These are phyloP conservation scores for Gobio gobio DNA, from an alignment of 2,113 vertebrate genomes.

Conservation along the genomic window DNA sequence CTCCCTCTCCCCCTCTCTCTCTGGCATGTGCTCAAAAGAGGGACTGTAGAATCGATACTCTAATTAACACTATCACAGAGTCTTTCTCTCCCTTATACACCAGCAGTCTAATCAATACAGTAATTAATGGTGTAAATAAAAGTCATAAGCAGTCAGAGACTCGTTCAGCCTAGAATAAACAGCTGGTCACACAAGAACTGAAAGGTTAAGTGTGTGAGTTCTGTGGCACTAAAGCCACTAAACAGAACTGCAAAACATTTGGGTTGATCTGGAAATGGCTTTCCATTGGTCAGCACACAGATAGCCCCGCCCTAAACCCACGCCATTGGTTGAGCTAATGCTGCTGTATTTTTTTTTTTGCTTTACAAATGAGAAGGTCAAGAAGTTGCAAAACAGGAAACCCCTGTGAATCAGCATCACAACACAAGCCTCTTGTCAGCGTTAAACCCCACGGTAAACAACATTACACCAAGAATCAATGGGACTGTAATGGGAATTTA, in stretches of 20 bases:
- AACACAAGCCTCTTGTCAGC: background rate
- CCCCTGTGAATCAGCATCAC: too few species aligned
- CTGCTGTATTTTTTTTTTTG: background rate
- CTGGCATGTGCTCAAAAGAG: slow-evolving; percentile 6
- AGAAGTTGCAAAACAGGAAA: too few species aligned
- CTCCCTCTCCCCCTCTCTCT: background rate
- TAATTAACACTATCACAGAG: slow-evolving; percentile 43
- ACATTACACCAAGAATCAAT: slow-evolving; percentile 27
- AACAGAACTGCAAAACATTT: background rate
- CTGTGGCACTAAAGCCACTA: background rate
- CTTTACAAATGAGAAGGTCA: too few species aligned
- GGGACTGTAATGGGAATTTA: too few species aligned
- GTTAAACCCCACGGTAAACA: background rate
- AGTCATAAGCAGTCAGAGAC: slow-evolving; percentile 15
- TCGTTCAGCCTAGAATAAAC: background rate
- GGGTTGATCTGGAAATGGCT: background rate
- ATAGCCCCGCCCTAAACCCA: background rate
- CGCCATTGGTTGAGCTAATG: background rate
- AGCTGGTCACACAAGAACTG: background rate
- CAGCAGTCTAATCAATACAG: slow-evolving; percentile 49
- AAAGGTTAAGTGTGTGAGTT: slow-evolving; percentile 19
- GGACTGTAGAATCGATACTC: slow-evolving; percentile 52
- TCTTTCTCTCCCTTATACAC: slow-evolving; percentile 15
- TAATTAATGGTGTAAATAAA: slow-evolving; percentile 57
- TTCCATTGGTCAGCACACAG: background rate